A percentile compares a stretch with the other conserved stretches of the same genome.
phyloP scores from a whole-genome alignment of 2,888 invertebrate species.

The Chrysopilus asiliformis region DNA sequence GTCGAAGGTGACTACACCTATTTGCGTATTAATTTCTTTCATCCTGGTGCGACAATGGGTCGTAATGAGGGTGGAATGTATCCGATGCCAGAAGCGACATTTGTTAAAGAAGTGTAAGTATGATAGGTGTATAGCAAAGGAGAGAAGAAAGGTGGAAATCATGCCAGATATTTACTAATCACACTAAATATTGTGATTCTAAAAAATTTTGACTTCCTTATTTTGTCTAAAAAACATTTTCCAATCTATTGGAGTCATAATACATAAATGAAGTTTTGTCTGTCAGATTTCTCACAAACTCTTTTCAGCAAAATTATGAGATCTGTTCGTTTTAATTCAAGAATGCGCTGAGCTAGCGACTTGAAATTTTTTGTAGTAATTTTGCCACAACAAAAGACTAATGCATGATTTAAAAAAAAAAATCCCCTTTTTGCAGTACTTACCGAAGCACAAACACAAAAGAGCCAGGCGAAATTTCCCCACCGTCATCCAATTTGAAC shows the following conservation, averaged over 20 bases:
- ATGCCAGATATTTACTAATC: neutral
- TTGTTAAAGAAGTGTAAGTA: constrained; percentile 92
- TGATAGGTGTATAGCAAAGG: too few species aligned
- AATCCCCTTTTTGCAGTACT: constrained; percentile 57
- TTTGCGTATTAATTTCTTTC: constrained; percentile 94
- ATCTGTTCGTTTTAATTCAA: constrained; percentile 5
- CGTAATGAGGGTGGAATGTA: constrained; percentile 83
- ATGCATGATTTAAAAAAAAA: too few species aligned
- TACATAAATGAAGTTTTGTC: too few species aligned
- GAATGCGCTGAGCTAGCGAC: too few species aligned
- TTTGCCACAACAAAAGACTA: too few species aligned
- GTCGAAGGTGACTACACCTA: constrained; percentile 99
- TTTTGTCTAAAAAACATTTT: too few species aligned
- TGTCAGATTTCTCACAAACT: too few species aligned
- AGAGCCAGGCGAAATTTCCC: constrained; percentile 87
- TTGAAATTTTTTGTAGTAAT: constrained; percentile 2
- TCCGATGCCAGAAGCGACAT: constrained; percentile 90
- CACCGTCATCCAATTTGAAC: constrained; percentile 90
- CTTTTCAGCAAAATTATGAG: too few species aligned
- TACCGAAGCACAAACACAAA: constrained; percentile 96
- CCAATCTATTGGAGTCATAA: too few species aligned
- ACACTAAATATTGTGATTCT: too few species aligned
- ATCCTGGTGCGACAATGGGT: constrained; percentile 94
- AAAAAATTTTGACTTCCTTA: constrained; percentile 1
- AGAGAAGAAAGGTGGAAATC: too few species aligned